These are phyloP conservation scores for Scrobipalpa atriplicella DNA, from an alignment of 2,888 invertebrate genomes.

Conservation along the genomic window DNA sequence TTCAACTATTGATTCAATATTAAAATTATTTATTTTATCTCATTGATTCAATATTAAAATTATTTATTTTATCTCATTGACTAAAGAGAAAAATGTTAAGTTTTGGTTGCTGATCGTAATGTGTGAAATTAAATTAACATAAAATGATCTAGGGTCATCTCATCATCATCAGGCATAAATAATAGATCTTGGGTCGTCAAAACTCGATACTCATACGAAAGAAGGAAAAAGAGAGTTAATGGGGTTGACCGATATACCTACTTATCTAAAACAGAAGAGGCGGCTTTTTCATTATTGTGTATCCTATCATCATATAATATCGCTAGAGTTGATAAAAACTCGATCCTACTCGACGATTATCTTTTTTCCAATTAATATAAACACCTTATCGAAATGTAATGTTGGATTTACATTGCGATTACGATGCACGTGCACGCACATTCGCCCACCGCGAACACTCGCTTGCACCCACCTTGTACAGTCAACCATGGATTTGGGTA, in stretches of 20 bases:
- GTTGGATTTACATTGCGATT: constrained; percentile 73
- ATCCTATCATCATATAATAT: constrained; percentile 30
- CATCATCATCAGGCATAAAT: too few relatives aligned
- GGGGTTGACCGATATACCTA: neutral
- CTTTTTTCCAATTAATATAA: constrained; percentile 77
- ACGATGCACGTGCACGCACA: constrained; percentile 62
- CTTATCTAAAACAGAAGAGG: neutral
- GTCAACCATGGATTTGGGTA: too few relatives aligned
- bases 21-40: too few relatives aligned
- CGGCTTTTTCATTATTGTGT: constrained; percentile 34
- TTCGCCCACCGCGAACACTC: neutral
- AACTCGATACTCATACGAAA: too few relatives aligned
- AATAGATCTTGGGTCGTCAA: too few relatives aligned
- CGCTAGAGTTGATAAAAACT: constrained; percentile 43
- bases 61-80: too few relatives aligned
- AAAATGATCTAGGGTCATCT: too few relatives aligned
- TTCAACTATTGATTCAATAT: neutral
- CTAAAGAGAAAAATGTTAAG: too few relatives aligned
- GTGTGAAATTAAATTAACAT: too few relatives aligned
- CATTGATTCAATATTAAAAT: too few relatives aligned
- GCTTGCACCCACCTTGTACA: neutral
- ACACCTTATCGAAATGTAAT: constrained; percentile 74
- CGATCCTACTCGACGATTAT: constrained; percentile 52
- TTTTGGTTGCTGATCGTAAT: too few relatives aligned
- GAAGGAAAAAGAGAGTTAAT: too few relatives aligned